Base-by-base conservation (phyloP, 92 coral and sea anemone species). In the Blastomussa wellsi region DNA sequence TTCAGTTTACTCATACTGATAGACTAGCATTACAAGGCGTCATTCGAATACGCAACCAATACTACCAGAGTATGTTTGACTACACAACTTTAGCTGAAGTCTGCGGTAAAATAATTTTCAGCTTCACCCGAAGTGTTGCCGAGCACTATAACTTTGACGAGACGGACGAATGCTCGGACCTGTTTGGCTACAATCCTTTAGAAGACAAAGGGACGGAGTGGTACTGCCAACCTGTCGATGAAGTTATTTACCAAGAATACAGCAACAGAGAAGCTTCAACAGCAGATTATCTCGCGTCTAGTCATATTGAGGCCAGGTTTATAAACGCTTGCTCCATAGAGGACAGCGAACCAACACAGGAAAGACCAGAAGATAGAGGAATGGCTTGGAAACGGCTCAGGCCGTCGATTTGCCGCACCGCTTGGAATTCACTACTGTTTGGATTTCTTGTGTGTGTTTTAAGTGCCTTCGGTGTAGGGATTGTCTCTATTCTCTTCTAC, bases 351-450 rank as follows among this genome's bases (percentile, higher is more conserved):
- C 13, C 17, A 16, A 12, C 64, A 31, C 38, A 59, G 24, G 82
- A 78, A 35, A 3, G 2, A 24, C 36, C 29, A 20, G 52, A 38
- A 24, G 60, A 44, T 44, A 49, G 47, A 80, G 84, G 62, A 51
- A 80, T 80, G 84, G 76, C 60, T 67, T 80, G 84, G 84, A 80
- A 80, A 47, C 74, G 44, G 3, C 62, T 80, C 19, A 80, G 84
- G 31, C 84, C 84, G 31, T 41, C 76, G 26, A 22, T 38, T n/a
- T 2, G 4, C 17, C 49, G 82, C 4, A 78, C 82, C 1, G 52
- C 60, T 31, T 60, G 71, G 70, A 59, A 38, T 22, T 78, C 82
- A 36, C 4, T 60, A n/a, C 55, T 49, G 37, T 59, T 78, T 62
- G 82, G 82, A 26, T 36, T 78, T 33, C 5, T 62, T 0, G 38